These are phyloP conservation scores for Pelochelys cantorii DNA, from an alignment of 2,797 vertebrate genomes.

Conservation along the genomic window DNA sequence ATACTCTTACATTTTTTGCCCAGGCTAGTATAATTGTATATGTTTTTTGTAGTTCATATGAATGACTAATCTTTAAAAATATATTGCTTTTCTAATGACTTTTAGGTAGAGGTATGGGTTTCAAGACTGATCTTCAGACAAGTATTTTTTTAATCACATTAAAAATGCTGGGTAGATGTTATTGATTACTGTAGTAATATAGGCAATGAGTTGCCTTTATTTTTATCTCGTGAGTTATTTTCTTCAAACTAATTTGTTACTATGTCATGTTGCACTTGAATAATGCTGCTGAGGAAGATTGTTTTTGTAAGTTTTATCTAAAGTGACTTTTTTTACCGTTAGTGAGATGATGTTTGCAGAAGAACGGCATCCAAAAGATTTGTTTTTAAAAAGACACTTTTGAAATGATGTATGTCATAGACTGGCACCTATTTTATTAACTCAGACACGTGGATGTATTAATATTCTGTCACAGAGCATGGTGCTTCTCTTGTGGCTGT, in stretches of 20 bases:
- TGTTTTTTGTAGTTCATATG: neutral
- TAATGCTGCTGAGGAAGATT: neutral
- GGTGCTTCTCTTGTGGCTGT: no score
- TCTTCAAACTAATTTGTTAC: neutral
- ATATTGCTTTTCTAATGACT: neutral
- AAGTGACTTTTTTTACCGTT: neutral
- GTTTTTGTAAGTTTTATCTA: neutral
- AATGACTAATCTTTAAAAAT: neutral
- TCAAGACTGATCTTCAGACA: neutral
- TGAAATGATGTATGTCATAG: neutral
- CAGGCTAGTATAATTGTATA: neutral
- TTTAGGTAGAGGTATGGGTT: neutral
- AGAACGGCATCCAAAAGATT: neutral
- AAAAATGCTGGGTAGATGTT: fast-evolving
- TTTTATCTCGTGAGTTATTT: neutral
- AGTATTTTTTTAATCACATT: neutral
- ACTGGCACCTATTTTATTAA: neutral
- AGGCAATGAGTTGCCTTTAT: neutral
- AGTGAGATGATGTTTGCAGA: neutral
- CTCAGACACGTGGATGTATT: neutral
- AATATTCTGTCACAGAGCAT: neutral
- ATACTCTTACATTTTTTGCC: neutral
- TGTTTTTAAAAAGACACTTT: neutral
- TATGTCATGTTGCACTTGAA: neutral
- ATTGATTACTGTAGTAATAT: neutral